Evolutionary conservation across 1,140 invertebrate species (phyloP), one percentile per base, ranked within the genome.

Genomic region (Luehdorfia chinensis): DNA sequence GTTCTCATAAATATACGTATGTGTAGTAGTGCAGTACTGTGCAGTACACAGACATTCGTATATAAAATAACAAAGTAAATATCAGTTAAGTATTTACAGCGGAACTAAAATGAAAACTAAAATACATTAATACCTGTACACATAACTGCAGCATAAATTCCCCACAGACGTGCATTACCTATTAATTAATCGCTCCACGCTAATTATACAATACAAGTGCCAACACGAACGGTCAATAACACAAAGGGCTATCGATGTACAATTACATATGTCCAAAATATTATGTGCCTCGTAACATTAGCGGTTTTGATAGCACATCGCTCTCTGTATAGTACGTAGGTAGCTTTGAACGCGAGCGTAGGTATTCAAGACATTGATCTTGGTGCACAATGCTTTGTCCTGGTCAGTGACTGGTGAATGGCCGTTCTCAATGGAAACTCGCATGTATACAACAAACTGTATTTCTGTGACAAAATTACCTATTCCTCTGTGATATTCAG

Each of bases 141-240:
- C 28, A 47, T 9, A 8, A 21, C 8, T 13, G 11, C 32, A 28
- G 30, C 50, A 57, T 61, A 58, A 63, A 66, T 66, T 63, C 49
- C 50, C 57, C 57, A 59, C 53, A 61, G 60, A 57, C 58, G 52
- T 57, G 51, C 55, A 74, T 72, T 74, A 69, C 59, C 76, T 74
- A 78, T 76, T 78, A 78, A 78, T 78, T 80, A 76, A 81, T 76
- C 56, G 77, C 61, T 70, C 55, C 54, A 72, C 69, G 67, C 75
- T 77, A 81, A 81, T 78, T 77, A 74, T 72, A 70, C 59, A 61
- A 60, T 62, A 71, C 69, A 71, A 76, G 67, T 73, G 66, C 67
- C 55, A 59, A 66, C 59, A 65, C 47, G 57, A 57, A 50, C 65
- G 59, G 70, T 66, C 71, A 63, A 52, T 55, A 59, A 55, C 59